Base-by-base conservation (phyloP, 1,140 invertebrate species). In the Limonius californicus region DNA sequence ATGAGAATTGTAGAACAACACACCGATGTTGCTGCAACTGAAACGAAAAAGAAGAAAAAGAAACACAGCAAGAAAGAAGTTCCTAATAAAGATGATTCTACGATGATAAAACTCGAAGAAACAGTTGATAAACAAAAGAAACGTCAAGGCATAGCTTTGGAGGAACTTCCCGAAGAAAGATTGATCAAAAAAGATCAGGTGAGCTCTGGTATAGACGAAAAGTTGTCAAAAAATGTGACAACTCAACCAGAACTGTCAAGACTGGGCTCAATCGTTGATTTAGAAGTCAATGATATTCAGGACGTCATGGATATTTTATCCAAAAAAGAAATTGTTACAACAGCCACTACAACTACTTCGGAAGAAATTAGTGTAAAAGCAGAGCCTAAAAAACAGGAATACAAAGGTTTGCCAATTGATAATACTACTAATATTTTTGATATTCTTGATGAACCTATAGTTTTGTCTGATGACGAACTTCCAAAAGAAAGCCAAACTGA, bases 41-140 rank as follows among this genome's bases (percentile, higher is more conserved):
- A 47, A 45, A n/a, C 42, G 2, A 39, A 39, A 27, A 18, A 50
- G 30, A 61, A 62, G 14, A 65, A 50, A 64, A 50, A 16, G 14
- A 50, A 50, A 12, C 16, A 50, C 1, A 12, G 1, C 45, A 21
- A 50, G 16, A 9, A 39, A 12, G n/a, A 39, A 39, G 35, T 11
- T 12, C 2, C 9, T 27, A 59, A 57, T 59, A 67, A 54, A n/a
- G 66, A 64, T 16, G 63, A 57, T 32, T 43, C 59, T 61, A 43
- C 45, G 61, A 53, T 59, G 3, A 9, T 16, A 53, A 35, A 30
- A 19, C 16, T 59, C 15, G 59, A 65, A 45, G 50, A 58, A 32
- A 68, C 67, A 42, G 6, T 63, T 4, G 59, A 66, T 21, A 60
- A 47, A 64, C 72, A 62, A 61, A 69, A 67, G 64, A 70, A 66